Percentiles rank a stretch among this genome's conserved stretches.
These are phyloP conservation scores for Picathartes gymnocephalus DNA, from an alignment of 2,113 vertebrate species.

Conservation along the genomic window DNA sequence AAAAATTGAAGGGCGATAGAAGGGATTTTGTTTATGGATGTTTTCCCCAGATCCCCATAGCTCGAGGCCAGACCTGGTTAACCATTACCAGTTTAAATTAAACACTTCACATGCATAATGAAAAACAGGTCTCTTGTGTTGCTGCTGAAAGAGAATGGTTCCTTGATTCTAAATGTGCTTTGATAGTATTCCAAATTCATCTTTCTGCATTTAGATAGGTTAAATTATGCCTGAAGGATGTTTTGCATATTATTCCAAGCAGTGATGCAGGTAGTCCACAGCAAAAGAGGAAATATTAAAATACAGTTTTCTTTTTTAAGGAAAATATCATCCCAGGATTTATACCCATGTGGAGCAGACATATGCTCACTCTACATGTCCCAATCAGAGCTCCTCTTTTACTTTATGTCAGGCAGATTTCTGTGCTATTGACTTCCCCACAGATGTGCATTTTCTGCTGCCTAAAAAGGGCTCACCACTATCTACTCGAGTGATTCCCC, in stretches of 20 bases:
- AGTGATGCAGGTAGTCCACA: background rate
- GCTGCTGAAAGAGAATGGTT: background rate
- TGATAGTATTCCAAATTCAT: constrained; percentile 27
- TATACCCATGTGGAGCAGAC: background rate
- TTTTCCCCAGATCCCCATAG: background rate
- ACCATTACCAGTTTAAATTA: constrained; percentile 44
- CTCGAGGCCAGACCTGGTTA: constrained; percentile 9
- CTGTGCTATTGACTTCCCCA: background rate
- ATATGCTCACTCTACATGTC: background rate
- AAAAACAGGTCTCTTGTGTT: background rate
- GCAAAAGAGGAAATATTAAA: constrained; percentile 11
- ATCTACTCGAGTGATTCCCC: background rate
- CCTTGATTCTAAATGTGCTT: constrained; percentile 7
- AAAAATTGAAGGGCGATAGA: background rate
- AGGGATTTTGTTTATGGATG: background rate
- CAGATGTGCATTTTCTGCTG: background rate
- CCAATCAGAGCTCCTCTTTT: background rate
- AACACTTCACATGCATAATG: constrained; percentile 17
- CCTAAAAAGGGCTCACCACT: background rate
- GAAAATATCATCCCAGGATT: constrained; percentile 4
- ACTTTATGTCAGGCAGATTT: background rate
- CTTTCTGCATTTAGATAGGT: constrained; percentile 8
- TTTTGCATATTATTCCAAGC: background rate
- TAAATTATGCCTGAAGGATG: background rate
- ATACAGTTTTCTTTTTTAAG: background rate